Evolutionary conservation across 2,113 vertebrate species (phyloP).

Genomic region (Sinocyclocheilus anophthalmus): DNA sequence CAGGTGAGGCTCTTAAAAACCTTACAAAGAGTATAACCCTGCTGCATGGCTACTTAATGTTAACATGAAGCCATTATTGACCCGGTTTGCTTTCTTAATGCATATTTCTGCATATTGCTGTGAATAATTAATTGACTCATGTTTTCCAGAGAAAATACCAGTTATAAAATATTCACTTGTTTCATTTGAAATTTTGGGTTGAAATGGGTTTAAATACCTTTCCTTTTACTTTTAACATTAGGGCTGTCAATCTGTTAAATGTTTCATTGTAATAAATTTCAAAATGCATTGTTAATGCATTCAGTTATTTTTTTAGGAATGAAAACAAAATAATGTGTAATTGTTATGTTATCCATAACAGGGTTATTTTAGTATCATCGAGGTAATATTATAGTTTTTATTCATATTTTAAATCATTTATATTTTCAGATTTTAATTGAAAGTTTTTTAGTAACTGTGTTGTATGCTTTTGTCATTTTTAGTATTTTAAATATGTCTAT

Average conservation of each 20-base stretch:
- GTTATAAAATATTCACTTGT: not conserved
- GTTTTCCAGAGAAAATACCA: not conserved
- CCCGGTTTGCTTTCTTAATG: not conserved
- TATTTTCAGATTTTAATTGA: no score
- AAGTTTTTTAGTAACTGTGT: no score
- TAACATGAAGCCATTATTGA: not conserved
- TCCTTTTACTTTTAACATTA: not conserved
- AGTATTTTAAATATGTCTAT: no score
- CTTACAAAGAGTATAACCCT: not conserved
- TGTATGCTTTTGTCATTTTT: no score
- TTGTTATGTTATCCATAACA: not conserved
- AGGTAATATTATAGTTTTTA: no score
- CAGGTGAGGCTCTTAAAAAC: conserved; percentile 76
- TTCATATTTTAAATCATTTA: no score
- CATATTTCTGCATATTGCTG: not conserved
- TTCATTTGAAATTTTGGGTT: not conserved
- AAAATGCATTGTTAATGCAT: not conserved
- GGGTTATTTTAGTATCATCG: no score
- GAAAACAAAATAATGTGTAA: not conserved
- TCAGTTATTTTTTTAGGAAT: not conserved
- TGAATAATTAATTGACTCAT: not conserved
- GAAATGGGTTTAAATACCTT: no score
- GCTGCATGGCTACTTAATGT: not conserved
- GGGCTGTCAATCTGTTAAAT: not conserved
- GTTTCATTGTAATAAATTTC: not conserved